These are phyloP conservation scores for Procavia capensis DNA, from an alignment of 2,113 vertebrate genomes.

Conservation along the genomic window DNA sequence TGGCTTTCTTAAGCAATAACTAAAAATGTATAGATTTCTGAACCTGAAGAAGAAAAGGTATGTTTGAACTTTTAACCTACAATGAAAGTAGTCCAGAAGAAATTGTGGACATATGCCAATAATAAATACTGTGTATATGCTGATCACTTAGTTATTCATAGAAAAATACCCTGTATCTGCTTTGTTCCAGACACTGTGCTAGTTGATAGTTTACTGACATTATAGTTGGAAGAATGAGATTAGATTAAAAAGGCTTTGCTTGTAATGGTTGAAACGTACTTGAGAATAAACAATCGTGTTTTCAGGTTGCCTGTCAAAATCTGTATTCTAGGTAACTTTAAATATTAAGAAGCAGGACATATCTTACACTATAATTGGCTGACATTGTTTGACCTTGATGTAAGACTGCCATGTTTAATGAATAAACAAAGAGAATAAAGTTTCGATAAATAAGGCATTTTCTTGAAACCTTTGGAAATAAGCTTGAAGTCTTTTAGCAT, in stretches of 20 bases:
- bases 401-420: conserved; percentile 86
- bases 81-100: conserved; percentile 76
- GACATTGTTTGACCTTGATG: conserved; percentile 85
- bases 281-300: conserved; percentile 78
- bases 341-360: conserved; percentile 82
- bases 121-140: conserved; percentile 81
- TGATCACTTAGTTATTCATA: background rate
- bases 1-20: conserved; percentile 72
- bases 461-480: conserved; percentile 84
- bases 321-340: conserved; percentile 78
- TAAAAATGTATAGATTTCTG: conserved; percentile 79
- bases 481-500: conserved; percentile 82
- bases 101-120: conserved; percentile 76
- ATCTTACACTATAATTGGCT: conserved; percentile 85
- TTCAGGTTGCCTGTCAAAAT: conserved; percentile 85
- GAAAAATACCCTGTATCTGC: background rate
- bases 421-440: conserved; percentile 85
- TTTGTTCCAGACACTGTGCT: background rate
- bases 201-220: background rate
- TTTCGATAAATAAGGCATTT: conserved; percentile 88
- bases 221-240: conserved; percentile 37
- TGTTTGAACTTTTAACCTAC: conserved; percentile 59
- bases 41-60: conserved; percentile 74
- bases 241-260: background rate
- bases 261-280: conserved; percentile 80